Evolutionary conservation across 2,797 vertebrate genomes (phyloP).

Genomic region (Chiropotes sagulatus): DNA sequence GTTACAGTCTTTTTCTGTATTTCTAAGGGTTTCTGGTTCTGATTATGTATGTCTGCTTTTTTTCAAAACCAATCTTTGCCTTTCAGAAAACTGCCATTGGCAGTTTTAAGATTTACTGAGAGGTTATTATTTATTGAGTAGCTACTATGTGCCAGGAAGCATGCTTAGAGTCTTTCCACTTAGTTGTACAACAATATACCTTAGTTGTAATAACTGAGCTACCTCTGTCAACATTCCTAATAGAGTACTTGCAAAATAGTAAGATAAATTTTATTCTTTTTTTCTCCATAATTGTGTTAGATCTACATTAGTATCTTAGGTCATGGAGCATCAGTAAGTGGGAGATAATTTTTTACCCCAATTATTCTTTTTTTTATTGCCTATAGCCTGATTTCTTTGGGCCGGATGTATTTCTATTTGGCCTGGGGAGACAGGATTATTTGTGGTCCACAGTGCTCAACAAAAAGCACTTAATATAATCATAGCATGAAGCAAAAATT

Average conservation of each 20-base stretch:
- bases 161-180: neutral
- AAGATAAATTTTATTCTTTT: constrained; percentile 16
- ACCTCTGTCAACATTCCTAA: neutral
- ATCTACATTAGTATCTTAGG: neutral
- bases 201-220: neutral
- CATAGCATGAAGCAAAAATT: constrained; percentile 13
- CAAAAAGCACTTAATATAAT: constrained; percentile 26
- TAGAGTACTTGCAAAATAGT: neutral
- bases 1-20: neutral
- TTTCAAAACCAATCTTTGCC: constrained; percentile 3
- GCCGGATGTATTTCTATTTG: neutral
- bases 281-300: neutral
- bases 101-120: constrained; percentile 10
- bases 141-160: neutral
- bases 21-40: constrained; percentile 15
- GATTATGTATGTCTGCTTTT: neutral
- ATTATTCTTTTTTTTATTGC: constrained; percentile 28
- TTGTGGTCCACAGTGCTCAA: neutral
- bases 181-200: neutral
- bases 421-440: constrained; percentile 16
- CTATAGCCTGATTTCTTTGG: neutral
- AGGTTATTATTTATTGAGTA: constrained; percentile 1
- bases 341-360: neutral
- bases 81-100: neutral
- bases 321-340: neutral